Evolutionary conservation across 92 coral and sea anemone genomes (phyloP).

Genomic region (Parazoanthus swiftii): DNA sequence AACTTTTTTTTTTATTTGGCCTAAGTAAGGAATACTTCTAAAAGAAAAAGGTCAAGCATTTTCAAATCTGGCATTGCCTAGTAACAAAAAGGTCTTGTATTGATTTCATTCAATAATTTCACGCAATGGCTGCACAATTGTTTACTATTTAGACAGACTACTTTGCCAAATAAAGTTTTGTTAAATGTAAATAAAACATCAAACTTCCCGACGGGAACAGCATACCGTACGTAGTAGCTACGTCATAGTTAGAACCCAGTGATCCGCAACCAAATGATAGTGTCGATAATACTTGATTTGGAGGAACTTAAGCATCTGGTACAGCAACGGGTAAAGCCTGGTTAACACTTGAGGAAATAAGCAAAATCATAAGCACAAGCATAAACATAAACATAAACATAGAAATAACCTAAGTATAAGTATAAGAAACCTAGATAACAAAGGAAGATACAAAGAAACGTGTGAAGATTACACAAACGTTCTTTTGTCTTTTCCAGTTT

Average conservation of each 20-base stretch:
- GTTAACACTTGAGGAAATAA: not conserved
- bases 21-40: too few species aligned
- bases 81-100: not conserved
- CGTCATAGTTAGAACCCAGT: conserved; percentile 23
- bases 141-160: not conserved
- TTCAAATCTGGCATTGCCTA: not conserved
- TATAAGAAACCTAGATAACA: too few species aligned
- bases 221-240: conserved; percentile 63
- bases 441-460: too few species aligned
- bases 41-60: too few species aligned
- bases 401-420: too few species aligned
- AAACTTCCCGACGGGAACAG: conserved; percentile 51
- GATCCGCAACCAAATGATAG: not conserved
- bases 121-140: not conserved
- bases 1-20: too few species aligned
- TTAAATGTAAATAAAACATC: not conserved
- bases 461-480: too few species aligned
- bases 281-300: not conserved
- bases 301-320: not conserved
- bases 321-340: not conserved
- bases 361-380: too few species aligned
- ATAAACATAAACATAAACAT: too few species aligned
- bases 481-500: too few species aligned
- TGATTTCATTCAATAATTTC: not conserved
- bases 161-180: not conserved